Percentiles rank a stretch among this genome's conserved stretches.
These are phyloP conservation scores for Pachymerium ferrugineum DNA, from an alignment of 2,888 invertebrate genomes.

Conservation along the genomic window DNA sequence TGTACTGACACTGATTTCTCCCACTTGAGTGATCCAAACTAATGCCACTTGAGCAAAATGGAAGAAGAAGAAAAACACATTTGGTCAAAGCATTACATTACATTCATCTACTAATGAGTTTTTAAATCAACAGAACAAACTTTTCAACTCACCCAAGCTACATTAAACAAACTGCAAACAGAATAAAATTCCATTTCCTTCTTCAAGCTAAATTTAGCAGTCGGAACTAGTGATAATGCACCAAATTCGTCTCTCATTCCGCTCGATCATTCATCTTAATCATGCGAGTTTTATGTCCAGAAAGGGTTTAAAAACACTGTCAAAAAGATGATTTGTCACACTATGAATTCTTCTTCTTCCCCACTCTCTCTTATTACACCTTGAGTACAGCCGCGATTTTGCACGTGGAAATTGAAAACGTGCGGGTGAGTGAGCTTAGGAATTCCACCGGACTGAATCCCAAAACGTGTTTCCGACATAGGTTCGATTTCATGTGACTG, in stretches of 20 bases:
- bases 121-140: neutral
- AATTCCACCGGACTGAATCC: neutral
- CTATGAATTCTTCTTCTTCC: neutral
- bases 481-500: slow-evolving; percentile 7
- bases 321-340: neutral
- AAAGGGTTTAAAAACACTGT: neutral
- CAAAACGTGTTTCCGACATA: neutral
- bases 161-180: neutral
- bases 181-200: neutral
- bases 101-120: slow-evolving; percentile 4
- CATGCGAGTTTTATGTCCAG: neutral
- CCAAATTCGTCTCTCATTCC: slow-evolving; percentile 6
- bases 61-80: slow-evolving; percentile 14
- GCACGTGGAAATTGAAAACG: slow-evolving; percentile 23
- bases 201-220: neutral
- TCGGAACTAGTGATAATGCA: neutral
- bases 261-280: slow-evolving; percentile 15
- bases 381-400: neutral
- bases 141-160: neutral
- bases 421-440: slow-evolving; percentile 15
- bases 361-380: neutral
- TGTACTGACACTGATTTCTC: slow-evolving; percentile 13
- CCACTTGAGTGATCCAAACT: neutral
- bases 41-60: slow-evolving; percentile 2
- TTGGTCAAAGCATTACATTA: slow-evolving; percentile 20